These are phyloP conservation scores for Cosmia pyralina DNA, from an alignment of 2,888 invertebrate genomes.

Conservation along the genomic window DNA sequence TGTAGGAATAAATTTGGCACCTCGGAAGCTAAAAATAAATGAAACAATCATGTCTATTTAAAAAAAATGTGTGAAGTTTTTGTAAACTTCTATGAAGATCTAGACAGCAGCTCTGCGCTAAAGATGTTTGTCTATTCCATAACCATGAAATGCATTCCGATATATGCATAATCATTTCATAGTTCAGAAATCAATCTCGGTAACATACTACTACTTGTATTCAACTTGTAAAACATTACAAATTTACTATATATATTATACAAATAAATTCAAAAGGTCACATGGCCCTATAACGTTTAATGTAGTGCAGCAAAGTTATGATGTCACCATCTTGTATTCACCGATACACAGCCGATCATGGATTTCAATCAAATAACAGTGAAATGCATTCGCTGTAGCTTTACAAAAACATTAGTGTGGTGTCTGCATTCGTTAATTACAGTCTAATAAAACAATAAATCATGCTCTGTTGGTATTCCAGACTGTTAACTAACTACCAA, in stretches of 20 bases:
- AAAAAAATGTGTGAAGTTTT: neutral
- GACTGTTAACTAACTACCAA: constrained; percentile 23
- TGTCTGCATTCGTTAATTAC: constrained; percentile 33
- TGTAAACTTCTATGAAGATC: neutral
- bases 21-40: neutral
- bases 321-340: constrained; percentile 43
- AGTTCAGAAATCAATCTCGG: neutral
- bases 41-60: neutral
- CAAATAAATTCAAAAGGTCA: constrained; percentile 14
- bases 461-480: constrained; percentile 25
- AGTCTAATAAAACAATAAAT: constrained; percentile 35
- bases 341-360: constrained; percentile 20
- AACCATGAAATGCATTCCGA: neutral
- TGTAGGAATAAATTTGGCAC: too few species aligned
- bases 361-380: constrained; percentile 8
- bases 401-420: constrained; percentile 39
- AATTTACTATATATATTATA: neutral
- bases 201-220: neutral
- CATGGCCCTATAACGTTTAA: constrained; percentile 11
- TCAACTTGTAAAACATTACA: constrained; percentile 8
- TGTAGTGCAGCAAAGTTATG: constrained; percentile 33
- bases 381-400: constrained; percentile 43
- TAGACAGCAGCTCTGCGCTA: neutral
- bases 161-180: neutral
- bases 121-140: neutral